Evolutionary conservation across 1,140 invertebrate species (phyloP).

Genomic region (Drosophila albomicans): DNA sequence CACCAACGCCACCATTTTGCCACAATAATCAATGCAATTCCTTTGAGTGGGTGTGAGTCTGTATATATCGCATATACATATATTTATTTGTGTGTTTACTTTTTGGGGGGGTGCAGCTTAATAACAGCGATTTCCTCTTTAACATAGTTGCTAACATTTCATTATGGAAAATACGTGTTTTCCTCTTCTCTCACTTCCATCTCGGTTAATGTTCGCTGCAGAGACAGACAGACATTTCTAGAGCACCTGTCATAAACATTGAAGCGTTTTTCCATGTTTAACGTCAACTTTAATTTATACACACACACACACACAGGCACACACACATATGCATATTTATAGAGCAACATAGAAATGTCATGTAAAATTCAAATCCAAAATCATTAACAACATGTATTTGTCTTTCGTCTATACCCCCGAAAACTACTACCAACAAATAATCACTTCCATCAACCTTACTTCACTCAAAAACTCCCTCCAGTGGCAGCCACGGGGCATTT

Average conservation of each 20-base stretch:
- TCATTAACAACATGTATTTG: constrained; percentile 76
- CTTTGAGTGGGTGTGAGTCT: neutral
- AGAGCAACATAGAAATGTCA: constrained; percentile 3
- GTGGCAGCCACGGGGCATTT: constrained; percentile 59
- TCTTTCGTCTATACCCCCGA: constrained; percentile 45
- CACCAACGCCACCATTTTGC: constrained; percentile 7
- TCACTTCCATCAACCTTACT: neutral
- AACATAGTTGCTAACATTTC: constrained; percentile 12
- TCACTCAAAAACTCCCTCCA: constrained; percentile 4
- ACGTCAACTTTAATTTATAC: constrained; percentile 44
- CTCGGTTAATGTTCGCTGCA: constrained; percentile 15
- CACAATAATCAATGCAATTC: constrained; percentile 34
- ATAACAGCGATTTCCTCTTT: constrained; percentile 44
- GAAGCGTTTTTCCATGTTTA: constrained; percentile 71
- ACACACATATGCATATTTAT: neutral
- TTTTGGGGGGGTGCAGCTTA: constrained; percentile 29
- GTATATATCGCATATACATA: too few relatives aligned
- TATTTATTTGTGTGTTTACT: constrained; percentile 15
- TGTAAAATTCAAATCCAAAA: constrained; percentile 38
- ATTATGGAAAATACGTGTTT: constrained; percentile 51
- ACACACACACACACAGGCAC: constrained; percentile 7
- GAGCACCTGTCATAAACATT: constrained; percentile 60
- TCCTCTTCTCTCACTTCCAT: neutral
- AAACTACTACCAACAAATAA: neutral
- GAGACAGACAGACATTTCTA: constrained; percentile 38